Base-by-base conservation (phyloP, 2,888 invertebrate species). In the Neoascia interrupta region DNA sequence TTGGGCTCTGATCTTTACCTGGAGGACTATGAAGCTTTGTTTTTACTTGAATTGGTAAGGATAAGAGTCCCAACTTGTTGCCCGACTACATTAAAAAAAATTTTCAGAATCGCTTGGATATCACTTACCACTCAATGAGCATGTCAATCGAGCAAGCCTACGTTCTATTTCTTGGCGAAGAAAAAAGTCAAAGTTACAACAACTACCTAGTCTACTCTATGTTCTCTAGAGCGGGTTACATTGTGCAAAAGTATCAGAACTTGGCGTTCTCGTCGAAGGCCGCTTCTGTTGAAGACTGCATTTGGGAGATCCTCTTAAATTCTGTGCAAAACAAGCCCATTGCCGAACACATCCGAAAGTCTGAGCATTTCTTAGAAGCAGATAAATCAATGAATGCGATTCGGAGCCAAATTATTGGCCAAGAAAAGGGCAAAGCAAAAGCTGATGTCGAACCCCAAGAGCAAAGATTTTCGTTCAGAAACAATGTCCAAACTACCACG, bases 121-220 rank as follows among this genome's bases (percentile, higher is more conserved):
- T 87, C 13, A 85, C 84, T 64, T 86, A 84, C 54, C 74, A 83
- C 68, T 82, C 83, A 1, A 81, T 82, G 21, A 70, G 83, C 1
- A 81, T 87, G 0, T 87, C 88, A 0, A 70, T 88, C 1, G 88
- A 88, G 43, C 88, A 88, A 56, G 86, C 86, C 0, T 88, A 88
- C 54, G 37, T 84, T 0, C 53, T 88, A 6, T 66, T 88, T 2
- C 82, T 88, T 0, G 88, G 86, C 0, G 85, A 86, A 58, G 56
- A 80, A 5, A 49, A 82, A 4, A 84, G 83, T 13, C 56, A 79
- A 0, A 85, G 85, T 41, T 87, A 83, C 51, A 81, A 84, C 5
- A 84, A 84, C 47, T 88, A 88, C 70, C 74, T 88, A 0, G 85
- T 87, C 1, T 88, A 88, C 64, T 86, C 88, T 0, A 81, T 84